Conservation (phyloP, 2,113 vertebrate species). For the Parus major region DNA sequence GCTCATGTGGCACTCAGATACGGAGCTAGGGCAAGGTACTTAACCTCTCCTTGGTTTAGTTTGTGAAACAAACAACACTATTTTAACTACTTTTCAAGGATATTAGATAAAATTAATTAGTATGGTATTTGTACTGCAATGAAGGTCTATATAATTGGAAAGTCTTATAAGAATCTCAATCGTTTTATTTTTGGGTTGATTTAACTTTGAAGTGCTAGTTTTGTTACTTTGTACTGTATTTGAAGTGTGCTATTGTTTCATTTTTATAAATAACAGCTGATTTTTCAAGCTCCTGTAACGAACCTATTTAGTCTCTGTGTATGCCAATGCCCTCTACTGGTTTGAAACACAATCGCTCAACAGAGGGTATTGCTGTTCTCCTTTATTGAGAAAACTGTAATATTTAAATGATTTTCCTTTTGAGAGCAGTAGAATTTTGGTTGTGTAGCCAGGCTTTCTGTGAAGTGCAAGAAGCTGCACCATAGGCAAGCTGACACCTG, state of each 20-base stretch:
- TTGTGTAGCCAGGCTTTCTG: not conserved
- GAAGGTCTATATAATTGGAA: not conserved
- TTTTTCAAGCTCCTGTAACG: not conserved
- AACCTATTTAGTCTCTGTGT: not conserved
- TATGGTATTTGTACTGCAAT: not conserved
- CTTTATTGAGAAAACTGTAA: not conserved
- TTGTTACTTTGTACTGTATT: not conserved
- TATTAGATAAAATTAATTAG: not conserved
- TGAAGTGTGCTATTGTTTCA: slow-evolving; percentile 7
- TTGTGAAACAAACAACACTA: not conserved
- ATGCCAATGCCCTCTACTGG: slow-evolving; percentile 63
- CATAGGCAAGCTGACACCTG: not conserved
- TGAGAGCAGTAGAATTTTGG: not conserved
- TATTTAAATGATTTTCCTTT: not conserved
- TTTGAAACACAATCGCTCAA: not conserved
- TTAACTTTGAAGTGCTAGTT: not conserved
- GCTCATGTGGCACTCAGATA: not conserved
- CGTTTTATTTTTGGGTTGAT: not conserved
- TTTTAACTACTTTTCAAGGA: not conserved
- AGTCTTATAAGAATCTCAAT: not conserved
- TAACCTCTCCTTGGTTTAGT: not conserved
- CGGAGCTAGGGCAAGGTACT: not conserved
- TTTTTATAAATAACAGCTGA: not conserved
- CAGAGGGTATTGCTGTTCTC: slow-evolving; percentile 1
- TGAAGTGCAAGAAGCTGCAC: not conserved